These are phyloP conservation scores for Cassiopea xamachana DNA, from an alignment of 30 jellyfish, hydroid and myxozoan species.

Conservation along the genomic window DNA sequence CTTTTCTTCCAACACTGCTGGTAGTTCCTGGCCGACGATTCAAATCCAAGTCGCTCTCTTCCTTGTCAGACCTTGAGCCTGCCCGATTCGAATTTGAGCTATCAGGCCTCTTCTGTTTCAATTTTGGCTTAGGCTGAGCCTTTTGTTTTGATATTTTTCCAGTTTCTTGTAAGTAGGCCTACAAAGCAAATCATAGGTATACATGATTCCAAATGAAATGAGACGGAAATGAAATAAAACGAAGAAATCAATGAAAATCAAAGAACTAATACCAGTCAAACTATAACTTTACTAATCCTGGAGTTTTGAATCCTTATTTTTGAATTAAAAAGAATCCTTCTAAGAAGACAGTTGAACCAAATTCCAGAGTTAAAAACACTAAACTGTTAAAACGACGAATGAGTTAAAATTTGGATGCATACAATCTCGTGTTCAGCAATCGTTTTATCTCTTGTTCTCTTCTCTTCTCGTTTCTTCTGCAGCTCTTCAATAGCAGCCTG, in stretches of 20 bases:
- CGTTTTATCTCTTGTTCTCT: constrained; percentile 35
- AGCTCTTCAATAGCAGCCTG: constrained; percentile 92
- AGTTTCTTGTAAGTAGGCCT: constrained; percentile 71
- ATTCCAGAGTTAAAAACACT: background rate
- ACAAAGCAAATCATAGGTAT: background rate
- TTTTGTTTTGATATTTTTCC: constrained; percentile 76
- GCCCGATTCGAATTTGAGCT: constrained; percentile 21
- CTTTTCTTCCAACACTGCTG: constrained; percentile 90
- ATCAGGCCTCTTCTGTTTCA: constrained; percentile 27
- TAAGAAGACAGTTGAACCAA: no score
- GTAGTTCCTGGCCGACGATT: constrained; percentile 85
- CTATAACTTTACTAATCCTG: no score
- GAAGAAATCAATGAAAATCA: background rate
- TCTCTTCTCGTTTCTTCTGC: constrained; percentile 76
- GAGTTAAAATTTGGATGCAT: background rate
- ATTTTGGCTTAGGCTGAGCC: constrained; percentile 27
- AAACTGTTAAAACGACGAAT: background rate
- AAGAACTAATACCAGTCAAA: no score
- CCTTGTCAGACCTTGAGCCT: constrained; percentile 27
- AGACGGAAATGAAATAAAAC: background rate
- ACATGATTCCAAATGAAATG: background rate
- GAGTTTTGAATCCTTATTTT: no score
- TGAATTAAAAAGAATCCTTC: no score
- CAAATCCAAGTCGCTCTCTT: background rate
- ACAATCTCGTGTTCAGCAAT: constrained; percentile 64